A percentile compares a stretch with the other conserved stretches of the same genome.
phyloP scores from a whole-genome alignment of 2,888 invertebrate genomes.

The Amaurobius ferox region DNA sequence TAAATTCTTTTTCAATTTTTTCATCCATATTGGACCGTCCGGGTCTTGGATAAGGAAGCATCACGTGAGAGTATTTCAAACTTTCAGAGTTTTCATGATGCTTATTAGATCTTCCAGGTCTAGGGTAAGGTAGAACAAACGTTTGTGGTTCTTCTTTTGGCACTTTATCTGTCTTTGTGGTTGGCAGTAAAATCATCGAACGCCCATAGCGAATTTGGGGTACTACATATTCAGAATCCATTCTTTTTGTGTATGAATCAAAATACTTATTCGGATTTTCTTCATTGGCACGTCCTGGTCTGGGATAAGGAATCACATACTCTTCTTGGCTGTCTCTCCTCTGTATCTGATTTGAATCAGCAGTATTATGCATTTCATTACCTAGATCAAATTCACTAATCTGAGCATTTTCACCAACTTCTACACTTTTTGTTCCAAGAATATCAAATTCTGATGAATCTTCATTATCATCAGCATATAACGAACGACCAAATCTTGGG shows the following conservation, averaged over 20 bases:
- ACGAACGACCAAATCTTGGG: not conserved
- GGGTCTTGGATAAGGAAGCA: slow-evolving; percentile 45
- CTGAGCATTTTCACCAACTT: not conserved
- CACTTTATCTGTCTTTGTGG: not conserved
- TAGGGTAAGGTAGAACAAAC: slow-evolving; percentile 41
- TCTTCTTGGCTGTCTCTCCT: slow-evolving; percentile 1
- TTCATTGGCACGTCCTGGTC: not conserved
- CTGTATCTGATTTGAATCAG: not conserved
- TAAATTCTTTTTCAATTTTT: not conserved
- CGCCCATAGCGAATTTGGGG: slow-evolving; percentile 50
- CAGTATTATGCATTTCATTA: not conserved
- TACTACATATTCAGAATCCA: not conserved
- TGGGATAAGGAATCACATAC: slow-evolving; percentile 32
- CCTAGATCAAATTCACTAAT: no score
- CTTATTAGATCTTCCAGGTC: slow-evolving; percentile 45
- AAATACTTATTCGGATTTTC: not conserved
- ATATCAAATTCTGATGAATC: no score
- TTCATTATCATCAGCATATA: not conserved
- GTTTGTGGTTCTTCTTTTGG: not conserved
- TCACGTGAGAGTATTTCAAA: not conserved
- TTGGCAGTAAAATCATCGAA: not conserved
- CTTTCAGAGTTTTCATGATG: not conserved
- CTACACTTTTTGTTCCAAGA: not conserved
- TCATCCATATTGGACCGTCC: slow-evolving; percentile 7
- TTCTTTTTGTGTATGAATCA: not conserved